phyloP scores from a whole-genome alignment of 30 jellyfish, hydroid and myxozoan species.

The Nemopilema nomurai region DNA sequence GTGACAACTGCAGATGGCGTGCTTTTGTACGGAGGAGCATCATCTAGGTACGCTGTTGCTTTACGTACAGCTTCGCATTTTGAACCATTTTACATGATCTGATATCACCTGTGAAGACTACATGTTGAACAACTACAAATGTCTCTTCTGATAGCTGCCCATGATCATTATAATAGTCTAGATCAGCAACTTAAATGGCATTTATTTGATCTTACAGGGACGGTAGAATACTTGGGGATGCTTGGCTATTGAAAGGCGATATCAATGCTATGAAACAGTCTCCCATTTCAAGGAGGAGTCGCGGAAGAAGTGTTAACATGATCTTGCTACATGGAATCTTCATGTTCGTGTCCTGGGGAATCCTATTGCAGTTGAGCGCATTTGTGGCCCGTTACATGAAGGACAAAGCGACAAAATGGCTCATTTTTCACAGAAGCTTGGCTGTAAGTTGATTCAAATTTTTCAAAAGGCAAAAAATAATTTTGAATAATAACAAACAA shows the following conservation, averaged over 20 bases:
- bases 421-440: conserved; percentile 39
- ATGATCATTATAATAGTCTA: no score
- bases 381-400: conserved; percentile 72
- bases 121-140: no score
- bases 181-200: not conserved
- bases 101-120: no score
- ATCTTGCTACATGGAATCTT: conserved; percentile 64
- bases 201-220: conserved; percentile 3
- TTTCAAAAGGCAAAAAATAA: not conserved
- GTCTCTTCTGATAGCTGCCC: no score
- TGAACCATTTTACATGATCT: no score
- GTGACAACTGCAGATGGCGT: conserved; percentile 37
- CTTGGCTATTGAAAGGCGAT: conserved; percentile 57
- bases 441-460: conserved; percentile 14
- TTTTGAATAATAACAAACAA: no score
- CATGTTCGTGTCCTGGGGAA: conserved; percentile 72
- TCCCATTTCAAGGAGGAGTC: conserved; percentile 27
- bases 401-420: conserved; percentile 48
- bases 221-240: conserved; percentile 47
- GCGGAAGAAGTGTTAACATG: conserved; percentile 34
- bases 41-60: conserved; percentile 24
- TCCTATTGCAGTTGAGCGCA: conserved; percentile 58
- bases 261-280: conserved; percentile 26
- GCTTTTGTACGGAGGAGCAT: conserved; percentile 53
- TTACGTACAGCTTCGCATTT: no score